phyloP scores from a whole-genome alignment of 2,888 invertebrate genomes.

The Lasioglossum leucozonium region DNA sequence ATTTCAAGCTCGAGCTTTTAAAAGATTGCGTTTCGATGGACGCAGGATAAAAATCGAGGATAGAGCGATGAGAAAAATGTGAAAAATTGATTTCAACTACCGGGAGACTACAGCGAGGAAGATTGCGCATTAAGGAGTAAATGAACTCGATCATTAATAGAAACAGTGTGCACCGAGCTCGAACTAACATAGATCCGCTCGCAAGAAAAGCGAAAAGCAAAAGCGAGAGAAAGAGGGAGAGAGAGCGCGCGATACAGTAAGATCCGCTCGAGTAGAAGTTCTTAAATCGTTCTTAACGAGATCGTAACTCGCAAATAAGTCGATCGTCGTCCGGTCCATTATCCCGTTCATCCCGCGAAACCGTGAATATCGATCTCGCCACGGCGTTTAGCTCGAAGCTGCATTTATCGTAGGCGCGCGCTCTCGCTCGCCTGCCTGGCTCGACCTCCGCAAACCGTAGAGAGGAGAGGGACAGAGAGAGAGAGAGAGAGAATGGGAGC shows the following conservation, averaged over 20 bases:
- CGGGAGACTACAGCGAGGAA: background rate
- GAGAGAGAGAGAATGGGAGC: background rate
- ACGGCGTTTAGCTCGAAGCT: conserved; percentile 20
- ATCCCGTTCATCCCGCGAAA: conserved; percentile 18
- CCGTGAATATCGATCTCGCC: conserved; percentile 30
- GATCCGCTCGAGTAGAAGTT: background rate
- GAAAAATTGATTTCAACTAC: background rate
- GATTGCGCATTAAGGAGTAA: background rate
- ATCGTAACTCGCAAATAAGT: conserved; percentile 12
- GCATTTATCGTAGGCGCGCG: conserved; percentile 36
- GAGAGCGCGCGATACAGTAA: background rate
- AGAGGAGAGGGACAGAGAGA: background rate
- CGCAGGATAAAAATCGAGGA: background rate
- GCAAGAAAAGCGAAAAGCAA: background rate
- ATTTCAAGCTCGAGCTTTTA: background rate
- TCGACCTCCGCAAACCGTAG: background rate
- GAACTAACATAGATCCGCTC: background rate
- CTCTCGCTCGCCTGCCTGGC: conserved; percentile 14
- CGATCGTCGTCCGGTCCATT: conserved; percentile 22
- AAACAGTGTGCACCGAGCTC: background rate
- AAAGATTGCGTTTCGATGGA: background rate
- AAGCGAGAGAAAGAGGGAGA: no score
- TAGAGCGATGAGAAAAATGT: background rate
- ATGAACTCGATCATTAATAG: background rate
- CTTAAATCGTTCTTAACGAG: conserved; percentile 3